These are phyloP conservation scores for Pleuronectes platessa DNA, from an alignment of 2,113 vertebrate genomes.

Conservation along the genomic window DNA sequence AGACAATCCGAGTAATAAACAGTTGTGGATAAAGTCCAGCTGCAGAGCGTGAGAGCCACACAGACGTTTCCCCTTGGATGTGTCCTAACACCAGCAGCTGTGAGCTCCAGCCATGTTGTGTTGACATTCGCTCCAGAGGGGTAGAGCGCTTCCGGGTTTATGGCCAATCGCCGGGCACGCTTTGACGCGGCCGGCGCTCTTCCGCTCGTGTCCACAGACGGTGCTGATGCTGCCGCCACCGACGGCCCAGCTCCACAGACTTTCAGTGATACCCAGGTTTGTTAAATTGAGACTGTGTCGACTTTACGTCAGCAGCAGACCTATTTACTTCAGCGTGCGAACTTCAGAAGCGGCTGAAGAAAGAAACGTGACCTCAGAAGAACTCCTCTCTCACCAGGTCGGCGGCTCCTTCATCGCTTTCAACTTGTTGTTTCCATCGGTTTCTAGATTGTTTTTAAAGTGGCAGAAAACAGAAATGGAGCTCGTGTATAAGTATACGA, in stretches of 20 bases:
- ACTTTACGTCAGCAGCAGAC: background rate
- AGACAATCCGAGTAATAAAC: slow-evolving; percentile 6
- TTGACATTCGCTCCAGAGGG: slow-evolving; percentile 47
- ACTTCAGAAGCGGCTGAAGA: too few relatives aligned
- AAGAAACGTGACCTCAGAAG: background rate
- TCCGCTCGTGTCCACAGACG: slow-evolving; percentile 27
- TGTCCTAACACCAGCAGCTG: slow-evolving; percentile 50
- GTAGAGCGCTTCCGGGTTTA: slow-evolving; percentile 61
- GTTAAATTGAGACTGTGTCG: background rate
- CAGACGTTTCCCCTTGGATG: slow-evolving; percentile 59
- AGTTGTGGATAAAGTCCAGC: background rate
- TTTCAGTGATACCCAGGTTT: background rate
- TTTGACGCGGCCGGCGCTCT: background rate
- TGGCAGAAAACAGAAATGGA: background rate
- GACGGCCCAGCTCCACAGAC: background rate
- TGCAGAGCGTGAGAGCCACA: background rate
- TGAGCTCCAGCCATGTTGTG: slow-evolving; percentile 74
- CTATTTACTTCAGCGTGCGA: background rate
- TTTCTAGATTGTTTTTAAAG: background rate
- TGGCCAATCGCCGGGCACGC: slow-evolving; percentile 66
- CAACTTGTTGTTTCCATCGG: background rate
- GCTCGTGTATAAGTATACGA: background rate
- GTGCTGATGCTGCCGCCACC: slow-evolving; percentile 26
- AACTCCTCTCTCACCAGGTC: slow-evolving; percentile 44
- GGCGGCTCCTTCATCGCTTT: slow-evolving; percentile 13